phyloP scores from a whole-genome alignment of 2,888 invertebrate genomes.

The Cataglyphis albicans region DNA sequence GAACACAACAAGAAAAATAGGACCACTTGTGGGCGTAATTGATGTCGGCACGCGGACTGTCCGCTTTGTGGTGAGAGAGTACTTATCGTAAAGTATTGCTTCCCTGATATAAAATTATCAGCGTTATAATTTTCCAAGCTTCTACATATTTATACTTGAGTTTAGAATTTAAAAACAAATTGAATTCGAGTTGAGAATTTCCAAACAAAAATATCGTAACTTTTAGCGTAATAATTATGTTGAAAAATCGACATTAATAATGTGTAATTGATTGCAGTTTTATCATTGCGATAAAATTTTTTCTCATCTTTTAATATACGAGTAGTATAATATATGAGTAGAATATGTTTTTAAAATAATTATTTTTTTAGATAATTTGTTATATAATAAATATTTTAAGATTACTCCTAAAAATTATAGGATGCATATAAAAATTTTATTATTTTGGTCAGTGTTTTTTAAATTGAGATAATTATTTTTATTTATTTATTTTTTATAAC shows the following conservation, averaged over 20 bases:
- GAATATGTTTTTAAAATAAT: background rate
- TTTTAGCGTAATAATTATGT: background rate
- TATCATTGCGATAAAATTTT: background rate
- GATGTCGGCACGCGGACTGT: conserved; percentile 98
- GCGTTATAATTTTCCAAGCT: conserved; percentile 21
- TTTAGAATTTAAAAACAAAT: background rate
- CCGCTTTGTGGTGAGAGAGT: conserved; percentile 91
- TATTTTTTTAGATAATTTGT: background rate
- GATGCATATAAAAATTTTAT: background rate
- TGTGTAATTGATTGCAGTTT: background rate
- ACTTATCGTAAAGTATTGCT: conserved; percentile 3
- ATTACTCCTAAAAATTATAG: background rate
- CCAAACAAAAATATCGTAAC: background rate
- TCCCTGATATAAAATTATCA: conserved; percentile 1
- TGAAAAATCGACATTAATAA: background rate
- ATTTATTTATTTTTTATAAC: no score
- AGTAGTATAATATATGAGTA: no score
- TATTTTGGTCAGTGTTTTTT: background rate
- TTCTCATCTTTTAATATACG: background rate
- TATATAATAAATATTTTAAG: background rate
- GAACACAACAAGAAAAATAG: conserved; percentile 75
- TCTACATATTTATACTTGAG: conserved; percentile 38
- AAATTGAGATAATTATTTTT: background rate
- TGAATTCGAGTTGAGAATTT: no score
- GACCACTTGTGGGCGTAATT: conserved; percentile 93